Percentiles rank a stretch among this genome's conserved stretches.
Conservation (phyloP, 1,140 invertebrate genomes). For the Stegodyphus mimosarum region DNA sequence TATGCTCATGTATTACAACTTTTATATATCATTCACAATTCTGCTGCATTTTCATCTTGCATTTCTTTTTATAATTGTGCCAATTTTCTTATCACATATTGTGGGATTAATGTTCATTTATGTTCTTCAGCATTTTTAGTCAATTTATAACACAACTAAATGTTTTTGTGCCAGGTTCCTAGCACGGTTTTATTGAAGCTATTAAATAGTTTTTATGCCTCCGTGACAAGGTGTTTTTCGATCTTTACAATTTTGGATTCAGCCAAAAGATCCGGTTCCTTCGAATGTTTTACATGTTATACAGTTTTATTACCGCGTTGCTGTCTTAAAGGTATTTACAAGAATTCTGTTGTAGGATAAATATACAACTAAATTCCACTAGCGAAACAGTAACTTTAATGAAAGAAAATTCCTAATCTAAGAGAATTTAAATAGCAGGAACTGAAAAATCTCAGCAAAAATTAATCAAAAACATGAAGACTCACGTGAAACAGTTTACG, state of each 20-base stretch:
- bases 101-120: constrained; percentile 35
- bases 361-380: no score
- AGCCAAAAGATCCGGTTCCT: constrained; percentile 37
- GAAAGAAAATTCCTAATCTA: no score
- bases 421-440: no score
- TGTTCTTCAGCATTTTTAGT: constrained; percentile 11
- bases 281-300: constrained; percentile 33
- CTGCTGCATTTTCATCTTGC: constrained; percentile 30
- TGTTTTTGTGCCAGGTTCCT: constrained; percentile 47
- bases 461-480: no score
- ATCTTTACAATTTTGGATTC: constrained; percentile 16
- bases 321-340: constrained; percentile 41
- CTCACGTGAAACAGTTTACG: no score
- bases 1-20: constrained; percentile 31
- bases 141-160: constrained; percentile 23
- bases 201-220: constrained; percentile 23
- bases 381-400: no score
- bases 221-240: constrained; percentile 15
- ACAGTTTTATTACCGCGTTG: constrained; percentile 45
- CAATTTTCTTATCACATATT: constrained; percentile 46
- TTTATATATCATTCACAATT: constrained; percentile 34
- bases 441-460: no score
- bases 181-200: constrained; percentile 31
- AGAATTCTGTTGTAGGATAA: not conserved
- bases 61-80: constrained; percentile 31